Evolutionary conservation across 2,797 vertebrate species (phyloP).

Genomic region (Fundulus diaphanus): DNA sequence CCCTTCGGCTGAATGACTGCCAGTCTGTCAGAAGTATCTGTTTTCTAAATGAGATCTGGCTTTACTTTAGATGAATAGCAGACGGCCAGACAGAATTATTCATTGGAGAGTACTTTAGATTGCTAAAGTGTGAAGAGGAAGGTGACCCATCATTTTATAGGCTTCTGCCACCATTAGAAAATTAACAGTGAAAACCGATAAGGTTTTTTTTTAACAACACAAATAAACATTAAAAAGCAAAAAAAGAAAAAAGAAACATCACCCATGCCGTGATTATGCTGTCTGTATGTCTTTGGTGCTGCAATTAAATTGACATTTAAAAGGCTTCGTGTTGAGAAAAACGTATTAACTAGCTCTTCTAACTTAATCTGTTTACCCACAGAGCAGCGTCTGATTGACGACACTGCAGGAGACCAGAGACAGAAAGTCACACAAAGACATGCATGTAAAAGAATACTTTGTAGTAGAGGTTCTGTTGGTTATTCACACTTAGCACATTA

Average conservation of each 20-base stretch:
- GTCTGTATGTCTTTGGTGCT: constrained; percentile 39
- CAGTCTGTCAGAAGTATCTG: constrained; percentile 75
- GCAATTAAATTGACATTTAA: constrained; percentile 63
- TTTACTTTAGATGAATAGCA: constrained; percentile 70
- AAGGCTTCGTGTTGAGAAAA: constrained; percentile 46
- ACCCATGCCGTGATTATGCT: constrained; percentile 32
- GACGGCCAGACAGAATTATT: constrained; percentile 68
- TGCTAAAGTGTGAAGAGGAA: constrained; percentile 62
- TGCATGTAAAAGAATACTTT: background rate
- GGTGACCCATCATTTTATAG: constrained; percentile 45
- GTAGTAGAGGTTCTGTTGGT: background rate
- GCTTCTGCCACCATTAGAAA: constrained; percentile 45
- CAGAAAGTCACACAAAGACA: constrained; percentile 30
- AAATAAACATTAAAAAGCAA: constrained; percentile 35
- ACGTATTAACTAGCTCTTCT: constrained; percentile 49
- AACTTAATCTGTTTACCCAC: constrained; percentile 41
- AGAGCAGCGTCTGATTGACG: constrained; percentile 45
- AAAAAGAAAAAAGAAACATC: constrained; percentile 19
- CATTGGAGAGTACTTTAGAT: constrained; percentile 75
- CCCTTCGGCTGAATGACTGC: constrained; percentile 69
- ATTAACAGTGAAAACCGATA: constrained; percentile 34
- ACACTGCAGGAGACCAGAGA: constrained; percentile 42
- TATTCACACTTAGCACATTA: background rate
- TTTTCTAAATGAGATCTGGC: constrained; percentile 71
- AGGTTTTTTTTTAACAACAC: constrained; percentile 28